Conservation (phyloP, 2,888 invertebrate genomes). For the Eupithecia vulgata region DNA sequence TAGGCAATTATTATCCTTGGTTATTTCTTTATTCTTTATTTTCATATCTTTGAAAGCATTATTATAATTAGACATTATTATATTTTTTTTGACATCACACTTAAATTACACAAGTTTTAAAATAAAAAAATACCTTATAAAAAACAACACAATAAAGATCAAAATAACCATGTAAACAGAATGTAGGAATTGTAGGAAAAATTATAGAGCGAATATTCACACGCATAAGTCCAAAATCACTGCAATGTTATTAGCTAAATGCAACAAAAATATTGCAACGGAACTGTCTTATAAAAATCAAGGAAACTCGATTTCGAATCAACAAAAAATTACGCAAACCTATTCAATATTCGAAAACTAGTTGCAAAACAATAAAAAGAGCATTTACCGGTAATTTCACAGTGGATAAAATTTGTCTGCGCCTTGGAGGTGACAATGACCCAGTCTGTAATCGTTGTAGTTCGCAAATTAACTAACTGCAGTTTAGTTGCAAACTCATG, state of each 20-base stretch:
- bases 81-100: too few species aligned
- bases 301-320: constrained; percentile 49
- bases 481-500: constrained; percentile 2
- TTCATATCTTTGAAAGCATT: neutral
- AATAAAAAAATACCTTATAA: too few species aligned
- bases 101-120: too few species aligned
- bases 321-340: constrained; percentile 68
- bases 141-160: too few species aligned
- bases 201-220: neutral
- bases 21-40: neutral
- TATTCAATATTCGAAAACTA: constrained; percentile 60
- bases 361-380: constrained; percentile 71
- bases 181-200: neutral
- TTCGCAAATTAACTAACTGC: constrained; percentile 22
- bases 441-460: constrained; percentile 59
- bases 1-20: neutral
- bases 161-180: too few species aligned
- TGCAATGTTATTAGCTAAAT: neutral
- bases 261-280: constrained; percentile 22
- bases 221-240: neutral
- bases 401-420: constrained; percentile 64
- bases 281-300: constrained; percentile 40
- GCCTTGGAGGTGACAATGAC: constrained; percentile 75
- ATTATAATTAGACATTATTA: too few species aligned
- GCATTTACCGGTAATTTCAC: constrained; percentile 76